Evolutionary conservation across 2,113 vertebrate genomes (phyloP).

Genomic region (Sinocyclocheilus grahami): DNA sequence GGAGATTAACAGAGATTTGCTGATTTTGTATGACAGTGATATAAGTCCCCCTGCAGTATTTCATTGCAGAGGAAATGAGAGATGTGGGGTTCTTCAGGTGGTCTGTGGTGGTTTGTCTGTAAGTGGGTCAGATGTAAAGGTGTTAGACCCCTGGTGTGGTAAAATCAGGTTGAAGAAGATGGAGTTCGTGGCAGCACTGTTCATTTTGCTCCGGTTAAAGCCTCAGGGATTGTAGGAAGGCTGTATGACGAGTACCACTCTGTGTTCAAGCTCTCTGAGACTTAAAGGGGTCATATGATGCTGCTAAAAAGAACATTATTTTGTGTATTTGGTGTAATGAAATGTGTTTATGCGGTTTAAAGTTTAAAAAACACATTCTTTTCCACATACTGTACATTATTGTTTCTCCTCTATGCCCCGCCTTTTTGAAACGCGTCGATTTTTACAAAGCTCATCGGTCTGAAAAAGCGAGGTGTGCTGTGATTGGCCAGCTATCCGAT

Average conservation of each 20-base stretch:
- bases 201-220: not conserved
- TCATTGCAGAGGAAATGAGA: not conserved
- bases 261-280: not conserved
- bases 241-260: not conserved
- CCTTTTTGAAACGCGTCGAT: no score
- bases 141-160: conserved; percentile 27
- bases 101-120: conserved; percentile 2
- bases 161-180: not conserved
- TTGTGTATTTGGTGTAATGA: no score
- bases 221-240: not conserved
- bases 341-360: no score
- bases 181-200: not conserved
- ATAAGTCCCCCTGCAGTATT: not conserved
- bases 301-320: no score
- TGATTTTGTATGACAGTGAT: not conserved
- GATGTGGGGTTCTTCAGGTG: conserved; percentile 18
- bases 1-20: not conserved
- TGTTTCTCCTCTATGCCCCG: no score
- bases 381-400: no score
- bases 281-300: not conserved
- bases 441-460: no score
- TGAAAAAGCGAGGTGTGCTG: no score
- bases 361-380: no score
- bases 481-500: no score
- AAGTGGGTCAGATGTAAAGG: conserved; percentile 54